A percentile compares a stretch with the other conserved stretches of the same genome.
Conservation (phyloP, 64 coral and sea anemone genomes). For the Montipora cactus region DNA sequence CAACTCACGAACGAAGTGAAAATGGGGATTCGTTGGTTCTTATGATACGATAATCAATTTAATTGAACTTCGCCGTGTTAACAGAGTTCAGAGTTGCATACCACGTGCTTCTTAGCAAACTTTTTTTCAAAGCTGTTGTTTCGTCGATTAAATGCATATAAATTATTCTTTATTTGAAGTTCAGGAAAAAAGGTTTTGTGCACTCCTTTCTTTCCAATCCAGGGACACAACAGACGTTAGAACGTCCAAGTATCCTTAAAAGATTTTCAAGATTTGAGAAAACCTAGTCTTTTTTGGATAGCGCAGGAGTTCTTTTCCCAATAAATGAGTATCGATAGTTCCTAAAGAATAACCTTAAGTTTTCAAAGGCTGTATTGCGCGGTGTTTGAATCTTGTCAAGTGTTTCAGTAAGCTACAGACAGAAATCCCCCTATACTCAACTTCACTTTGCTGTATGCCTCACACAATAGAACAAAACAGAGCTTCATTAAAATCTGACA, state of each 20-base stretch:
- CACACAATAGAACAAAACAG: conserved; percentile 7
- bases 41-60: not conserved
- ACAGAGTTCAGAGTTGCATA: not conserved
- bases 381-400: not conserved
- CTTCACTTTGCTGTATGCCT: not conserved
- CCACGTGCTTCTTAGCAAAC: conserved; percentile 25
- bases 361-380: not conserved
- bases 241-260: not conserved
- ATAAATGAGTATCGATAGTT: too few relatives aligned
- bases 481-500: conserved; percentile 10
- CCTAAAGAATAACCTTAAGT: not conserved
- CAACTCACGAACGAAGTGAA: not conserved
- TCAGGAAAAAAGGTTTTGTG: conserved; percentile 1
- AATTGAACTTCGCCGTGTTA: not conserved
- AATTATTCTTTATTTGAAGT: conserved; percentile 35
- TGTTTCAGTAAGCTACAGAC: not conserved
- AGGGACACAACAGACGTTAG: not conserved
- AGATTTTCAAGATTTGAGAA: not conserved
- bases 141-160: conserved; percentile 30
- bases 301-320: not conserved
- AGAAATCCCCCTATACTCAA: not conserved
- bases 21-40: not conserved
- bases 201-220: not conserved
- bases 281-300: not conserved
- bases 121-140: conserved; percentile 11